Percentiles rank a stretch among this genome's conserved stretches.
These are phyloP conservation scores for Spialia ferax DNA, from an alignment of 2,888 invertebrate species.

Conservation along the genomic window DNA sequence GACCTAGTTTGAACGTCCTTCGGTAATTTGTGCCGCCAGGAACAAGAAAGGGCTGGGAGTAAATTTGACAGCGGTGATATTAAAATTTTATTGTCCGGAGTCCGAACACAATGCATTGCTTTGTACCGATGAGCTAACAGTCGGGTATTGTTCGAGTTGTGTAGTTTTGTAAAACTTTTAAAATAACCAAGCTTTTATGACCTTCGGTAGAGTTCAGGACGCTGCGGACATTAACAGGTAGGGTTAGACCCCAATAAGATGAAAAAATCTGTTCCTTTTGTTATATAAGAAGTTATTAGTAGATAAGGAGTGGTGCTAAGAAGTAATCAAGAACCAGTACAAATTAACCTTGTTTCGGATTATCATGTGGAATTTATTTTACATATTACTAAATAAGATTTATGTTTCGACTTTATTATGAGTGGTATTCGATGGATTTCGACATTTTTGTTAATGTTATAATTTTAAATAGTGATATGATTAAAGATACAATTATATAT, in stretches of 20 bases:
- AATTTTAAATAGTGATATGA: conserved; percentile 21
- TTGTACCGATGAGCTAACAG: conserved; percentile 61
- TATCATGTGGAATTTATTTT: conserved; percentile 31
- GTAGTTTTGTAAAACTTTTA: conserved; percentile 50
- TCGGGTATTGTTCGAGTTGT: conserved; percentile 57
- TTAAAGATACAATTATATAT: neutral
- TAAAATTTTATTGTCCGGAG: conserved; percentile 66
- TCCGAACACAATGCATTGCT: conserved; percentile 60
- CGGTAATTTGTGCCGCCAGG: conserved; percentile 84
- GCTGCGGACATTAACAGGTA: conserved; percentile 35
- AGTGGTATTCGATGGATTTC: conserved; percentile 25
- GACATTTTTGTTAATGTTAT: conserved; percentile 26
- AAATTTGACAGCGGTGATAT: conserved; percentile 69
- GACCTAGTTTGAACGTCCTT: conserved; percentile 86
- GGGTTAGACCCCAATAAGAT: conserved; percentile 28
- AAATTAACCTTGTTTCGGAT: conserved; percentile 39
- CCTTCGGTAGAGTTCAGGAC: conserved; percentile 58
- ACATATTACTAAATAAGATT: conserved; percentile 28
- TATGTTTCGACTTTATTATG: conserved; percentile 23
- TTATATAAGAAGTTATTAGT: conserved; percentile 29
- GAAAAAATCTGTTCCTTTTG: conserved; percentile 18
- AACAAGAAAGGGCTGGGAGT: conserved; percentile 84
- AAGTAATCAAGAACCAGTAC: conserved; percentile 37
- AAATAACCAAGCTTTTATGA: conserved; percentile 56
- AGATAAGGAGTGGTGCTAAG: conserved; percentile 26